Conservation (phyloP, 2,797 vertebrate species). For the Pygocentrus nattereri region DNA sequence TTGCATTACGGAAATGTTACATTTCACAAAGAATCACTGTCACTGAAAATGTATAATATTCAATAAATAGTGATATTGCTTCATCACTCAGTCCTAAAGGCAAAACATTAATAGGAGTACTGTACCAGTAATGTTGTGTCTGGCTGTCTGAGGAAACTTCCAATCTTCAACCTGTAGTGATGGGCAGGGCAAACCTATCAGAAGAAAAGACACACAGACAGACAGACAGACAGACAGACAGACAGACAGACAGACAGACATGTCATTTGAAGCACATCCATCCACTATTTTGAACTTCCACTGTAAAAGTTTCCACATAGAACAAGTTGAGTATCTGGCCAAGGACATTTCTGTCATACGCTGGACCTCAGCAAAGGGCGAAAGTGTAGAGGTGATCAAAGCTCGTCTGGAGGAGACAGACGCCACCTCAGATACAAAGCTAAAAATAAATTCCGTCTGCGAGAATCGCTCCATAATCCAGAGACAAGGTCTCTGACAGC, state of each 20-base stretch:
- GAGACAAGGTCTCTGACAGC: constrained; percentile 49
- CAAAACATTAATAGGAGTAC: constrained; percentile 1
- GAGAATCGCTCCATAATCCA: constrained; percentile 44
- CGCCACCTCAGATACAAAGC: constrained; percentile 34
- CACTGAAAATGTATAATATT: background rate
- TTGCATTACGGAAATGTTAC: background rate
- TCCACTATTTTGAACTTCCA: background rate
- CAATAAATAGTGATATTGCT: background rate
- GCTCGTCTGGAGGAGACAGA: constrained; percentile 28
- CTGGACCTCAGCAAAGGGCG: constrained; percentile 35
- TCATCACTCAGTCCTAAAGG: background rate
- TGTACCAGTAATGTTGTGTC: constrained; percentile 81
- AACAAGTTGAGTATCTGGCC: constrained; percentile 23
- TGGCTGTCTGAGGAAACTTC: constrained; percentile 77
- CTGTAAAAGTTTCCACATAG: constrained; percentile 31
- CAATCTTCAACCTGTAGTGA: constrained; percentile 80
- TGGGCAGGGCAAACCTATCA: constrained; percentile 75
- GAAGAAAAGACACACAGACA: constrained; percentile 29
- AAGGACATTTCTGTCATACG: constrained; percentile 37
- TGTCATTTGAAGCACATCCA: constrained; percentile 14
- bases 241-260: constrained; percentile 29
- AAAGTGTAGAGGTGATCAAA: constrained; percentile 41
- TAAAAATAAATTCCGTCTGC: constrained; percentile 52
- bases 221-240: constrained; percentile 18
- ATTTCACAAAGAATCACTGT: background rate